Evolutionary conservation across 2,113 vertebrate species (phyloP).

Genomic region (Carassius gibelio): DNA sequence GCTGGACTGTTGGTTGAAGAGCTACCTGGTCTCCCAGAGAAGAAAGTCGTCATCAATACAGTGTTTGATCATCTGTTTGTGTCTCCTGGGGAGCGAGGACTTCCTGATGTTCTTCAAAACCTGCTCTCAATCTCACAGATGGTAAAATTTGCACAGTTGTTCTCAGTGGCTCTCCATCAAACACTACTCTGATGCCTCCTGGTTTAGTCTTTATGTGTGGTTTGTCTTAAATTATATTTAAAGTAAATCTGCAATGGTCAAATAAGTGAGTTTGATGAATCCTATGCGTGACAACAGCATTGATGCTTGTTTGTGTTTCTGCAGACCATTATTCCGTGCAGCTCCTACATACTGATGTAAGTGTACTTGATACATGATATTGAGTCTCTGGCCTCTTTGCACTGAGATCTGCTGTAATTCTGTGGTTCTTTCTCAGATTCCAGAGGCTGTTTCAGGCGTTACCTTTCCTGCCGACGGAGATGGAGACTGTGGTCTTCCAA

Average conservation of each 20-base stretch:
- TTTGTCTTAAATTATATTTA: not conserved
- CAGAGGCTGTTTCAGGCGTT: not conserved
- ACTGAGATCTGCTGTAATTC: not conserved
- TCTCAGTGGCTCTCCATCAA: not conserved
- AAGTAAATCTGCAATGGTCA: not conserved
- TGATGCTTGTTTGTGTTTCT: not conserved
- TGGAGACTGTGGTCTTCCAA: not conserved
- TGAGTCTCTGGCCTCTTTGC: not conserved
- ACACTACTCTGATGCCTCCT: too few relatives aligned
- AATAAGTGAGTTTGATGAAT: not conserved
- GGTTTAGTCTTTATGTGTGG: too few relatives aligned
- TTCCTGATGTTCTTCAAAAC: constrained; percentile 56
- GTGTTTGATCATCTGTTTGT: constrained; percentile 64
- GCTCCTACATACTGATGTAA: constrained; percentile 38
- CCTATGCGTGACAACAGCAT: not conserved
- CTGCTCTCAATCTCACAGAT: constrained; percentile 24
- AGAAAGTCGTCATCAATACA: constrained; percentile 55
- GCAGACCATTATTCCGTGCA: constrained; percentile 19
- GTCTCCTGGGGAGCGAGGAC: constrained; percentile 7
- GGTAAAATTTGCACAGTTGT: constrained; percentile 50
- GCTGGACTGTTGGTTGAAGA: constrained; percentile 63
- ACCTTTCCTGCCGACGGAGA: not conserved
- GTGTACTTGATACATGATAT: not conserved
- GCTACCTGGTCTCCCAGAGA: constrained; percentile 38
- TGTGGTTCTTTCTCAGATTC: not conserved